Evolutionary conservation across 2,888 invertebrate species (phyloP), one percentile per base, ranked within the genome.

Genomic region (Tetramorium bicarinatum): DNA sequence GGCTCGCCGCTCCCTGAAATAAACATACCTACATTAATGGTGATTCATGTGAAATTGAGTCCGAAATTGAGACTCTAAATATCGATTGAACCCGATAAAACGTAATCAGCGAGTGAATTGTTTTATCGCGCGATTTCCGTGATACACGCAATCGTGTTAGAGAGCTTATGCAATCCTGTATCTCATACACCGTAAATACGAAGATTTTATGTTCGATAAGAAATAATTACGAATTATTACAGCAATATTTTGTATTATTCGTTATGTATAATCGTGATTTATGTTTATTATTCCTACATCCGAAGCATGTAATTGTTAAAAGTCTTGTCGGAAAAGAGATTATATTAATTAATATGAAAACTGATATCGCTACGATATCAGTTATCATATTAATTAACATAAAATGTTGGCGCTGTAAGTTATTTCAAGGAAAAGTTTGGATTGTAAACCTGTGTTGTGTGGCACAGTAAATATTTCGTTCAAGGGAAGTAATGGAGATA

Each of bases 1-100:
- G 94, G 93, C 87, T 94, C 93, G 87, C 91, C 91, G 89, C 91
- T 93, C 77, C 94, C 94, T 94, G 85, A 75, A 90, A 90, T 85
- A 87, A 47, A 88, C 81, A 76, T 64, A 34, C 3, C 29, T 34
- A 83, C 8, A 61, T 66, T 66, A 56, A 34, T 34, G 21, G 15
- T 18, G 15, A 79, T 47, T 59, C 13, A 21, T 52, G 44, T 61
- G n/a, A 29, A 54, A 69, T 71, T 47, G 47, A 7, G 18, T 13
- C 25, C 13, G 18, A 38, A 79, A 71, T 79, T 25, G 47, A 8
- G 34, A 44, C 34, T 34, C 34, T 25, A 59, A 71, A 80, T 61
- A 71, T 79, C 72, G 38, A 61, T 71, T 52, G 18, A 3, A 15
- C 15, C 8, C 21, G 56, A 54, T 41, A 74, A 64, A 75, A 61